Evolutionary conservation across 2,888 invertebrate genomes (phyloP).

Genomic region (Proisotoma minuta): DNA sequence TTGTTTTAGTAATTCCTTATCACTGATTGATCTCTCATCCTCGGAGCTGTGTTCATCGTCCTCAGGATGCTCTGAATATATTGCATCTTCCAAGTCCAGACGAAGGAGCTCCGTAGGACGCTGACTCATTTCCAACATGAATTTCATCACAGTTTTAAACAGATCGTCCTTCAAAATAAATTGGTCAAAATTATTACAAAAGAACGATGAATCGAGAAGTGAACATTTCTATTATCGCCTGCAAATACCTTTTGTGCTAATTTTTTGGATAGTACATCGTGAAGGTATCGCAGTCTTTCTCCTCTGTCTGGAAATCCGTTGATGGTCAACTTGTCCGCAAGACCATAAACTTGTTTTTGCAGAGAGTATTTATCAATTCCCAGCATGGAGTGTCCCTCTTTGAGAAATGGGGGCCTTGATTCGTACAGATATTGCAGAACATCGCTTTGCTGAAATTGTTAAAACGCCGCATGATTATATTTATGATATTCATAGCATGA

Average conservation of each 20-base stretch:
- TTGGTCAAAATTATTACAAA: no score
- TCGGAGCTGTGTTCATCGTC: conserved; percentile 14
- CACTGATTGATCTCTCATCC: conserved; percentile 12
- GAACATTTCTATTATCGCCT: not conserved
- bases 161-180: conserved; percentile 25
- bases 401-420: conserved; percentile 23
- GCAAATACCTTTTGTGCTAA: conserved; percentile 22
- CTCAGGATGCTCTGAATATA: conserved; percentile 22
- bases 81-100: conserved; percentile 3
- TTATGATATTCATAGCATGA: not conserved
- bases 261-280: conserved; percentile 19
- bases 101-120: conserved; percentile 24
- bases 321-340: conserved; percentile 31
- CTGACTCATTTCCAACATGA: conserved; percentile 34
- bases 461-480: no score
- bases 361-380: conserved; percentile 20
- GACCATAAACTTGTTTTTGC: conserved; percentile 20
- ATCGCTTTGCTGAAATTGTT: conserved; percentile 18
- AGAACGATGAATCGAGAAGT: no score
- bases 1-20: conserved; percentile 12
- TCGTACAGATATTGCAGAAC: conserved; percentile 23
- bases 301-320: conserved; percentile 35
- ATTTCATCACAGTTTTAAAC: conserved; percentile 27
- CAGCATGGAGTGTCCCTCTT: conserved; percentile 19
- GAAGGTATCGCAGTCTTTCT: conserved; percentile 30